Base-by-base conservation (phyloP, 1,140 invertebrate genomes). In the Spodoptera frugiperda region DNA sequence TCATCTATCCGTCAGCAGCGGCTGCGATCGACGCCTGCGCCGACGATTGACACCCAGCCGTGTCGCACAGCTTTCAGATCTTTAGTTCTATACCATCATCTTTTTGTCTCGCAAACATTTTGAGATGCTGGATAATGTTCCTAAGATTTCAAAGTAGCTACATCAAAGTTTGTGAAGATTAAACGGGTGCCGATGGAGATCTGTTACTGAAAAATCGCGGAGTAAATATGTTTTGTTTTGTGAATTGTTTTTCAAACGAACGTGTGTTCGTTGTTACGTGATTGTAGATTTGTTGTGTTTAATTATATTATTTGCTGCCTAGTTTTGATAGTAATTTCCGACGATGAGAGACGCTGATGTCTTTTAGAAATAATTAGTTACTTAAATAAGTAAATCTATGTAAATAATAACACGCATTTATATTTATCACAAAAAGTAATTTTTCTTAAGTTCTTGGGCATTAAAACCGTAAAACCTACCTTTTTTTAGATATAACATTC, bases 1-100 rank as follows among this genome's bases (percentile, higher is more conserved):
- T 85, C 83, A 83, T 86, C 82, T 77, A 85, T 86, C 85, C 74
- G 49, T 86, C 85, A 59, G 76, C 84, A 53, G 12, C 44, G 2
- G 76, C 2, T n/a, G 72, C 70, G 71, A 54, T 76, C 80, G 75
- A 19, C 63, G 75, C 75, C 59, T 39, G 15, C 55, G n/a, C 54
- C 12, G 84, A 78, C 80, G 82, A 84, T 61, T 81, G 84, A 86
- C 59, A 72, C 25, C 78, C 44, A 53, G 61, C 67, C 25, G 72
- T 68, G 74, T 71, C 49, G 65, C 48, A 72, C 19, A 53, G 75
- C 55, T 49, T 25, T 71, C 65, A 61, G 21, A 68, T 53, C 53
- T 79, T 67, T 67, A 61, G 21, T 57, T 53, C 53, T 79, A 57
- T 67, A 55, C 0, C 54, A 39, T 59, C 55, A 71, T 49, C 55